Evolutionary conservation across 2,797 vertebrate species (phyloP).

Genomic region (Anguilla marmorata): DNA sequence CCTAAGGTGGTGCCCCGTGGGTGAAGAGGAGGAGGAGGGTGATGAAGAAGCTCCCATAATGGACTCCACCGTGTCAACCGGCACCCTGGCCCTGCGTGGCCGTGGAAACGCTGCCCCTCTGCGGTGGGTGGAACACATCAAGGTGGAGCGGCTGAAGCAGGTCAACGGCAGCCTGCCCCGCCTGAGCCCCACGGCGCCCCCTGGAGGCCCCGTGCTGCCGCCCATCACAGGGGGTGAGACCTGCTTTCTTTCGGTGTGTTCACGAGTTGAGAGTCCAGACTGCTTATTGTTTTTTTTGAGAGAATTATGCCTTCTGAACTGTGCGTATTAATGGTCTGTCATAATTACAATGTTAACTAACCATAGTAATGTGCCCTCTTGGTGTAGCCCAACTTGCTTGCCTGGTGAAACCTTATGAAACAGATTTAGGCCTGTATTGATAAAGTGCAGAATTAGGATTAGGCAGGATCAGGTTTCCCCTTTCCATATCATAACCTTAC

Average conservation of each 20-base stretch:
- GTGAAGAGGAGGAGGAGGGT: conserved; percentile 78
- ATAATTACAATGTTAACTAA: not conserved
- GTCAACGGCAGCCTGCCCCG: conserved; percentile 87
- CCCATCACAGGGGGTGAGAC: conserved; percentile 77
- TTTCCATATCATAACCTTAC: not conserved
- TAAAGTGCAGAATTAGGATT: not conserved
- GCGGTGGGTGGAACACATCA: conserved; percentile 82
- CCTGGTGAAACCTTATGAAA: not conserved
- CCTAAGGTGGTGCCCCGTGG: conserved; percentile 75
- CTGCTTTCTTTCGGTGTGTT: not conserved
- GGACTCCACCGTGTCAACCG: conserved; percentile 76
- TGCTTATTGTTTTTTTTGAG: not conserved
- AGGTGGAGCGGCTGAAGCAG: conserved; percentile 86
- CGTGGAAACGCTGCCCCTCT: conserved; percentile 75
- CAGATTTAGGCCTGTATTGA: not conserved
- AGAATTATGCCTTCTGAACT: not conserved
- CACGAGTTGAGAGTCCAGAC: not conserved
- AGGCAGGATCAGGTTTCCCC: not conserved
- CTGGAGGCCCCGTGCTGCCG: conserved; percentile 83
- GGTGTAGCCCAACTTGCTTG: not conserved
- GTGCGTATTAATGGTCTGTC: not conserved
- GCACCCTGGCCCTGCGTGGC: conserved; percentile 77
- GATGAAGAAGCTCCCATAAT: conserved; percentile 76
- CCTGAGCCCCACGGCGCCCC: conserved; percentile 72
- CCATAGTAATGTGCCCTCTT: not conserved